Percentiles rank a stretch among this genome's conserved stretches.
Evolutionary conservation across 2,113 vertebrate genomes (phyloP).

Genomic region (Labrus mixtus): DNA sequence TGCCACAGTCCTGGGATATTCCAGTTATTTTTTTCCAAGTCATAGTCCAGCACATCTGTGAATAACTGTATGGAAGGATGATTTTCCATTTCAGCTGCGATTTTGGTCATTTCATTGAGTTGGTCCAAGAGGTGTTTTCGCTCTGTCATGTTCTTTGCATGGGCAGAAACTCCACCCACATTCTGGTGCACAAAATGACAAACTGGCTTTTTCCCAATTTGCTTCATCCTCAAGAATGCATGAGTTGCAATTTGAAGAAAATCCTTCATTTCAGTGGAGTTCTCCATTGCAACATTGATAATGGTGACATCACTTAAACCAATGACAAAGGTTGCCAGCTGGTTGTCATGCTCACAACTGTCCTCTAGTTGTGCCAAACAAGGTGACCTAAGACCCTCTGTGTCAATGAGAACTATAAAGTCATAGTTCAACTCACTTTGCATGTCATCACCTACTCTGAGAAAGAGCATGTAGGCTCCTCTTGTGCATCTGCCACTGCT

Average conservation of each 20-base stretch:
- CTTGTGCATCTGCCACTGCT: constrained; percentile 81
- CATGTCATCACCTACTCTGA: constrained; percentile 63
- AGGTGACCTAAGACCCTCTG: constrained; percentile 71
- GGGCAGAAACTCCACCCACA: constrained; percentile 73
- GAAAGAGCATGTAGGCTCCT: constrained; percentile 79
- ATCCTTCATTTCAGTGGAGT: constrained; percentile 67
- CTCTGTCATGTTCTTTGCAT: constrained; percentile 70
- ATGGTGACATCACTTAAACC: constrained; percentile 84
- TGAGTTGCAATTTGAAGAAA: constrained; percentile 68
- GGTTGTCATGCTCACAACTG: constrained; percentile 80
- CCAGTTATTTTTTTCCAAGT: constrained; percentile 64
- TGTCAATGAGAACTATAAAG: constrained; percentile 73
- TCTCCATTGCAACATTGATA: constrained; percentile 79
- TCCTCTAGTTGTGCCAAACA: constrained; percentile 51
- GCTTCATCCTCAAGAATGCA: constrained; percentile 72
- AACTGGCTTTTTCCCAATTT: constrained; percentile 78
- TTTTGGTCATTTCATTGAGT: constrained; percentile 74
- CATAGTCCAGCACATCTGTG: constrained; percentile 75
- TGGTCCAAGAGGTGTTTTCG: constrained; percentile 73
- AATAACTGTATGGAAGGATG: constrained; percentile 49
- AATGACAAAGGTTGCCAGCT: constrained; percentile 84
- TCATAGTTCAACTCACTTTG: constrained; percentile 68
- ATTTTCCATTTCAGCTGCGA: constrained; percentile 77
- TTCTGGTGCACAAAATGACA: constrained; percentile 86
- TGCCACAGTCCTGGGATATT: constrained; percentile 81